Conservation (phyloP, 1,140 invertebrate genomes). For the Drosophila serrata region DNA sequence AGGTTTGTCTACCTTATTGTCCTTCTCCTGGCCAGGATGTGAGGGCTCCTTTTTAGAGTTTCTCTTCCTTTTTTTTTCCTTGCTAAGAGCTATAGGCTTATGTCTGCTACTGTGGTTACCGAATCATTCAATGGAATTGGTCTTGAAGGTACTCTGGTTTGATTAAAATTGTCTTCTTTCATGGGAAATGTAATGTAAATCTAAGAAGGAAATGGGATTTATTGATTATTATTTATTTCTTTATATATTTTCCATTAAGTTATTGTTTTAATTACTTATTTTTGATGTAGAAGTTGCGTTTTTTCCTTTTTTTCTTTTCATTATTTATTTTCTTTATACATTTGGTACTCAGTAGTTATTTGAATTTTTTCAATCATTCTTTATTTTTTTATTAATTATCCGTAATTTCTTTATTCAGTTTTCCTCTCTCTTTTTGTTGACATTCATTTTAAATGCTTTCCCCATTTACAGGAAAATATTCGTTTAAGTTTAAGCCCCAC, state of each 20-base stretch:
- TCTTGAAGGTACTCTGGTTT: not conserved
- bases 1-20: not conserved
- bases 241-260: too few relatives aligned
- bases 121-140: not conserved
- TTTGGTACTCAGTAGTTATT: not conserved
- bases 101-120: slow-evolving; percentile 16
- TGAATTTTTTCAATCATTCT: too few relatives aligned
- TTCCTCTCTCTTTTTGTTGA: not conserved
- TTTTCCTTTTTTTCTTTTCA: not conserved
- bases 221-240: not conserved
- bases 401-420: not conserved
- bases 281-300: too few relatives aligned
- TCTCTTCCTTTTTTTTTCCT: not conserved
- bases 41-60: slow-evolving; percentile 2
- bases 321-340: not conserved
- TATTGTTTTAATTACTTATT: not conserved
- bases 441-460: not conserved
- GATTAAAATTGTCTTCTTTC: slow-evolving; percentile 1
- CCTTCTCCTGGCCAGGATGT: slow-evolving; percentile 15
- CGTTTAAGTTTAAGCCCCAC: not conserved
- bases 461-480: slow-evolving; percentile 4
- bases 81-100: not conserved
- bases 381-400: not conserved
- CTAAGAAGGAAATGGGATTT: not conserved
- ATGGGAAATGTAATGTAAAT: not conserved